phyloP scores from a whole-genome alignment of 1,140 invertebrate genomes.

The Ceratosolen solmsi region DNA sequence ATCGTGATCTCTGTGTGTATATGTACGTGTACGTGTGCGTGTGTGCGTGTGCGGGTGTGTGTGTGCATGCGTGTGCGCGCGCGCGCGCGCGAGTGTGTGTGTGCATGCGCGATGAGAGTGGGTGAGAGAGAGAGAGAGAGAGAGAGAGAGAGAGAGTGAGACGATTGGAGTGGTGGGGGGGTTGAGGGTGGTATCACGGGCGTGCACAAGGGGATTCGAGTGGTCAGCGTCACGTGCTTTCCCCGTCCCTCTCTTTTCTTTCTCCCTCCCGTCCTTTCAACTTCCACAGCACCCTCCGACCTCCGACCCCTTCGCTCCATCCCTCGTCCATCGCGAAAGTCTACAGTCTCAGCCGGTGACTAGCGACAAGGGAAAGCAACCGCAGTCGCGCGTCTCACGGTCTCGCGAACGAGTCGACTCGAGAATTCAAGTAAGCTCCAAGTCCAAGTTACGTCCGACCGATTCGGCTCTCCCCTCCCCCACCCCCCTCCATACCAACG shows the following conservation, averaged over 20 bases:
- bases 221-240: constrained; percentile 8
- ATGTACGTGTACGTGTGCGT: neutral
- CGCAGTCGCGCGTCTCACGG: constrained; percentile 38
- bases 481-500: no score
- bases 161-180: no score
- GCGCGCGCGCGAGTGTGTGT: no score
- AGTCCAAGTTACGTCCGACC: neutral
- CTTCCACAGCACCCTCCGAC: no score
- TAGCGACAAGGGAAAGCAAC: neutral
- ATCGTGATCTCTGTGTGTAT: neutral
- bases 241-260: neutral
- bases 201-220: neutral
- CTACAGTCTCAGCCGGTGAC: neutral
- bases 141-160: no score
- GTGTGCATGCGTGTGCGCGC: no score
- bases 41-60: neutral
- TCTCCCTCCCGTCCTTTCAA: neutral
- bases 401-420: constrained; percentile 12
- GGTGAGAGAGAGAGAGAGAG: no score
- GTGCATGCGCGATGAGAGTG: no score
- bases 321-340: neutral
- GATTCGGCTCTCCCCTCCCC: no score
- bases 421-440: no score
- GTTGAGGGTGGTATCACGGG: constrained; percentile 6
- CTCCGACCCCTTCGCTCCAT: neutral